Evolutionary conservation across 1,140 invertebrate species (phyloP).

Genomic region (Nebria ingens): DNA sequence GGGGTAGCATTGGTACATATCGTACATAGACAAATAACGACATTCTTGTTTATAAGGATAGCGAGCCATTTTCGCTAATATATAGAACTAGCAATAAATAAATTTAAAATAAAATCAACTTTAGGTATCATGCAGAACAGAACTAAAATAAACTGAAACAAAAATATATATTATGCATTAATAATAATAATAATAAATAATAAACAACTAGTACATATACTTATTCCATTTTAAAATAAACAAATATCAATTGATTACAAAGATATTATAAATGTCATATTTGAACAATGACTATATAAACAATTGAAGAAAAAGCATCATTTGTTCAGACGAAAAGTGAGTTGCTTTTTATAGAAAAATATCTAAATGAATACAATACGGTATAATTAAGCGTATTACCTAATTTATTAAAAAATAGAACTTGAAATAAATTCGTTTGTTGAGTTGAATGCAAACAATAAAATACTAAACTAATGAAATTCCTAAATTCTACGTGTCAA

Average conservation of each 20-base stretch:
- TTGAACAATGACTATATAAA: background rate
- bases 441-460: too few relatives aligned
- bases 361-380: too few relatives aligned
- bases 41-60: slow-evolving; percentile 25
- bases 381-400: too few relatives aligned
- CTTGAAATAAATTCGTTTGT: too few relatives aligned
- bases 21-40: slow-evolving; percentile 27
- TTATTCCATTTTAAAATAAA: background rate
- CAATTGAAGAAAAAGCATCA: too few relatives aligned
- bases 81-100: too few relatives aligned
- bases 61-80: slow-evolving; percentile 21
- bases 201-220: too few relatives aligned
- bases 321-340: too few relatives aligned
- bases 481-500: background rate
- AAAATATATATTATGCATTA: background rate
- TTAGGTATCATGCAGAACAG: slow-evolving; percentile 29
- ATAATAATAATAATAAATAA: background rate
- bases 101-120: slow-evolving; percentile 27
- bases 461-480: background rate
- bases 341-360: too few relatives aligned
- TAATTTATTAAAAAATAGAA: too few relatives aligned
- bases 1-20: too few relatives aligned
- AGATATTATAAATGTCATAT: background rate
- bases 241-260: background rate
- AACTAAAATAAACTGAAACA: slow-evolving; percentile 23